Evolutionary conservation across 2,113 vertebrate species (phyloP).

Genomic region (Hippoglossus stenolepis): DNA sequence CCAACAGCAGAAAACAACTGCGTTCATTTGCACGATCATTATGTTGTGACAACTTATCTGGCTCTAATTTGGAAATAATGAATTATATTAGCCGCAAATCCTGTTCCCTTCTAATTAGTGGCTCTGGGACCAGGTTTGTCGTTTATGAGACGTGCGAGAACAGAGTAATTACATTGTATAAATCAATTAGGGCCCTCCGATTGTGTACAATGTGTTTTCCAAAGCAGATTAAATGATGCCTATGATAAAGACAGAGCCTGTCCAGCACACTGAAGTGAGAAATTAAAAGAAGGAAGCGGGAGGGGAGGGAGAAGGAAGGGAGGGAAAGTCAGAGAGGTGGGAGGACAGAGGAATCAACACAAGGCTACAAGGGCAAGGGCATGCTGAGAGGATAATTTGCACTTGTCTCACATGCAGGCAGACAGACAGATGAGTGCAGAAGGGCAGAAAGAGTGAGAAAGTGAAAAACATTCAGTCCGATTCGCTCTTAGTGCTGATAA

Average conservation of each 20-base stretch:
- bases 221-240: slow-evolving; percentile 74
- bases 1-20: slow-evolving; percentile 63
- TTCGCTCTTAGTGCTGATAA: not conserved
- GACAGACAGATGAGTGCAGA: slow-evolving; percentile 77
- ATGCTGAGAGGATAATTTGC: slow-evolving; percentile 77
- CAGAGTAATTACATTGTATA: slow-evolving; percentile 75
- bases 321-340: slow-evolving; percentile 32
- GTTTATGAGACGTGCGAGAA: slow-evolving; percentile 71
- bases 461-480: not conserved
- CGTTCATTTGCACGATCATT: slow-evolving; percentile 65
- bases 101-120: slow-evolving; percentile 77
- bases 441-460: slow-evolving; percentile 76
- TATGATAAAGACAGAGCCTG: slow-evolving; percentile 68
- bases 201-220: slow-evolving; percentile 74
- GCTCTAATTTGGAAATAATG: slow-evolving; percentile 77
- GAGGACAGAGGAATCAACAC: slow-evolving; percentile 65
- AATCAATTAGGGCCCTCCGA: slow-evolving; percentile 75
- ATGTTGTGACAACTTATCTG: slow-evolving; percentile 74
- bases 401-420: slow-evolving; percentile 71
- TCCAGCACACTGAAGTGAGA: slow-evolving; percentile 64
- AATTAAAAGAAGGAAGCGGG: slow-evolving; percentile 52
- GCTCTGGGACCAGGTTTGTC: slow-evolving; percentile 76
- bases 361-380: slow-evolving; percentile 66
- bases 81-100: slow-evolving; percentile 78
- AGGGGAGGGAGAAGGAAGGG: slow-evolving; percentile 31